phyloP scores from a whole-genome alignment of 1,140 invertebrate genomes.

The Monomorium pharaonis region DNA sequence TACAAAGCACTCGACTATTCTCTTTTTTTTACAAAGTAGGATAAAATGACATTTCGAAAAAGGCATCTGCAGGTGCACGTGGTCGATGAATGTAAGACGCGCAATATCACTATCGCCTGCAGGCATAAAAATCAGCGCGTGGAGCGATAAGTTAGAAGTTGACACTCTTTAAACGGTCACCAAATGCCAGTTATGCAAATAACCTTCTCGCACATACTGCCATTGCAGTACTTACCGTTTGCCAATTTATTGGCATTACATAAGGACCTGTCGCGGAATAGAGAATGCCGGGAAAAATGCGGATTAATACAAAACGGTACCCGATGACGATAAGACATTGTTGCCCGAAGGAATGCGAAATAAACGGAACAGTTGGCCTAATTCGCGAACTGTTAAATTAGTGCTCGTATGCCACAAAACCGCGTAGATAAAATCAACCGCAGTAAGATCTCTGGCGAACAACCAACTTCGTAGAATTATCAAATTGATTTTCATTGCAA shows the following conservation, averaged over 20 bases:
- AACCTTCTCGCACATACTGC: neutral
- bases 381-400: neutral
- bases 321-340: neutral
- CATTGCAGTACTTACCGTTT: neutral
- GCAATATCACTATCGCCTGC: neutral
- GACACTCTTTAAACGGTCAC: slow-evolving; percentile 31
- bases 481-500: slow-evolving; percentile 42
- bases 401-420: neutral
- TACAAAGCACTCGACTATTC: neutral
- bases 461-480: slow-evolving; percentile 2
- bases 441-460: slow-evolving; percentile 5
- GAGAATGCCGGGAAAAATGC: slow-evolving; percentile 39
- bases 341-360: neutral
- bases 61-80: neutral
- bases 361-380: neutral
- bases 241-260: slow-evolving; percentile 52
- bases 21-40: neutral
- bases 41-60: neutral
- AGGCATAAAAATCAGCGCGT: neutral
- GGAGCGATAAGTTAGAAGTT: neutral
- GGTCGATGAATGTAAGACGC: neutral
- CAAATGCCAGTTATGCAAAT: slow-evolving; percentile 47
- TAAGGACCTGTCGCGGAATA: slow-evolving; percentile 5
- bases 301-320: neutral
- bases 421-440: slow-evolving; percentile 36